Base-by-base conservation (phyloP, 2,797 vertebrate genomes). In the Urophycis tenuis region DNA sequence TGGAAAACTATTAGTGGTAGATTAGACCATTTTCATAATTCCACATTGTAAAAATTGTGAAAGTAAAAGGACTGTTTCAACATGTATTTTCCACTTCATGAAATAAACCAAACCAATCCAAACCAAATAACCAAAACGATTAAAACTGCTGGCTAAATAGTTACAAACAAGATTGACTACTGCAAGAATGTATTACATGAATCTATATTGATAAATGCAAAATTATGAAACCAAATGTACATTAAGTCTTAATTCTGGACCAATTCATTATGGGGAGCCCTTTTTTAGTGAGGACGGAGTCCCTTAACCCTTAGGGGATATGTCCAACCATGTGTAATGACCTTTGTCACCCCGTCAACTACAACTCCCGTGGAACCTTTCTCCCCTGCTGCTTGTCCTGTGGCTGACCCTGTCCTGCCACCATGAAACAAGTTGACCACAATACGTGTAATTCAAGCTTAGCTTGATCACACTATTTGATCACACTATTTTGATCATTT, bases 341-440 rank as follows among this genome's bases (percentile, higher is more conserved):
- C 73, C 33, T 79, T 85, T 85, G 78, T 80, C 76, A 35, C 35
- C 60, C 70, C 60, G 69, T 70, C 78, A 73, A 84, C 84, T 79
- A 25, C 49, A 78, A 82, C 22, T 79, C 83, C 72, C 76, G 49
- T 22, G n/a, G 77, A 78, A 77, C 78, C 82, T 81, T 75, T 36
- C 75, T 80, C 83, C 83, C 84, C 84, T 79, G 84, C 85, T 87
- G 81, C 72, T 75, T 86, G 85, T 86, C 87, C 86, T 78, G 22
- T 41, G 25, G 76, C 75, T 75, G 83, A 88, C 87, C 88, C 80
- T 17, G 79, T 79, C 75, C 80, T 80, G 77, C 87, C 85, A 82
- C 79, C 79, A 82, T 78, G 72, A 78, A 73, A 74, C 77, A 77
- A 83, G 83, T 86, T 64, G 60, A 67, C 25, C 17, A 12, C 60